phyloP scores from a whole-genome alignment of 2,888 invertebrate species.

The Neoitamus cyanurus region DNA sequence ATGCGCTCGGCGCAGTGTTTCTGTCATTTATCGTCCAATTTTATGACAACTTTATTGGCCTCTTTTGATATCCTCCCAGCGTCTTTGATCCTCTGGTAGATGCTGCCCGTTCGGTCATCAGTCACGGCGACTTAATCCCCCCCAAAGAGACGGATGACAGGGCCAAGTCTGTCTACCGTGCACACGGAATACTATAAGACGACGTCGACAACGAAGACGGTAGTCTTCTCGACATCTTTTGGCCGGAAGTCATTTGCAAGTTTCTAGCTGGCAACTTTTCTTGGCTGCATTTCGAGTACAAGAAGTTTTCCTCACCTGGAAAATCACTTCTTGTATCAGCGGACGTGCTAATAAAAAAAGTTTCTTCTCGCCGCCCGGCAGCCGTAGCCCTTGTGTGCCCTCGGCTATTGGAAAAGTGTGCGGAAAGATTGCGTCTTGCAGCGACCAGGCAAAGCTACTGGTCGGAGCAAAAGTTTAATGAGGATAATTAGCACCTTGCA shows the following conservation, averaged over 20 bases:
- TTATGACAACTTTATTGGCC: slow-evolving; percentile 47
- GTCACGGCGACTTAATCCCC: slow-evolving; percentile 39
- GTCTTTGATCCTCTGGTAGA: slow-evolving; percentile 14
- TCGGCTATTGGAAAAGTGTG: slow-evolving; percentile 42
- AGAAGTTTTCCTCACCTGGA: slow-evolving; percentile 36
- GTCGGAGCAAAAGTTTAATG: slow-evolving; percentile 34
- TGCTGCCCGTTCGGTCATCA: slow-evolving; percentile 19
- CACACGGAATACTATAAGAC: not conserved
- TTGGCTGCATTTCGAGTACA: slow-evolving; percentile 13
- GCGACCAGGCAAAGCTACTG: not conserved
- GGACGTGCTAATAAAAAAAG: slow-evolving; percentile 27
- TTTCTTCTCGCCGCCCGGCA: not conserved
- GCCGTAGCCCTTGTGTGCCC: not conserved
- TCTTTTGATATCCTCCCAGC: slow-evolving; percentile 36
- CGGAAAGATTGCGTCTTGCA: not conserved
- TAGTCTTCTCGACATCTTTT: slow-evolving; percentile 33
- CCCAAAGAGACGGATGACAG: slow-evolving; percentile 31
- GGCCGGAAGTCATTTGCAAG: slow-evolving; percentile 45
- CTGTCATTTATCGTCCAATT: slow-evolving; percentile 47
- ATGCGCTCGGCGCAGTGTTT: slow-evolving; percentile 24
- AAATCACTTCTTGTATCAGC: slow-evolving; percentile 37
- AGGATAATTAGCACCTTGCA: slow-evolving; percentile 44
- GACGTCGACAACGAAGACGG: not conserved
- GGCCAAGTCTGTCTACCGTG: not conserved
- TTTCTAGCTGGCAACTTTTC: slow-evolving; percentile 35